These are phyloP conservation scores for Patella ulyssiponensis DNA, from an alignment of 2,888 invertebrate genomes.

Conservation along the genomic window DNA sequence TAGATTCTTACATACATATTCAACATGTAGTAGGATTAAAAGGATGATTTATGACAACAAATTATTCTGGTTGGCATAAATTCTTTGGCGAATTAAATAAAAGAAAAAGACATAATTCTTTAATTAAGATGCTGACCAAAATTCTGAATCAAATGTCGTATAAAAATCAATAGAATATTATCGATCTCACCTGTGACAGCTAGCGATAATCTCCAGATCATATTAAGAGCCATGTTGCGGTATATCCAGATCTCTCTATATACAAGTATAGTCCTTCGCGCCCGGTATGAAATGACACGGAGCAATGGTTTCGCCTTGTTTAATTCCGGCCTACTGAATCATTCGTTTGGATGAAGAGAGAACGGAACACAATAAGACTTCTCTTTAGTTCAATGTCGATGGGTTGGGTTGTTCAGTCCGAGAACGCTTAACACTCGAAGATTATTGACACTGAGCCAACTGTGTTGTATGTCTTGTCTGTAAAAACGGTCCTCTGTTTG, in stretches of 20 bases:
- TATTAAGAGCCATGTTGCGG: neutral
- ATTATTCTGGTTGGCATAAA: no score
- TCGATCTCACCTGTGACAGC: neutral
- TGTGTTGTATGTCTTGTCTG: neutral
- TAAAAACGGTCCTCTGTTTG: neutral
- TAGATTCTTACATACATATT: no score
- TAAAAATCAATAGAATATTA: no score
- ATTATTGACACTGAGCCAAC: conserved; percentile 3
- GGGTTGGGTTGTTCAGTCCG: neutral
- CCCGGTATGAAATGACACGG: neutral
- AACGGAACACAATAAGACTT: neutral
- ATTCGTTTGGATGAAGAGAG: neutral
- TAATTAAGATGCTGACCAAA: no score
- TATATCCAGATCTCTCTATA: no score
- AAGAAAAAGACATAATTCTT: no score
- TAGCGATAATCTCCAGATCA: neutral
- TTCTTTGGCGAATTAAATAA: no score
- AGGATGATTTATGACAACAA: no score
- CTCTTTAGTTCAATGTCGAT: neutral
- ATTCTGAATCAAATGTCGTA: no score
- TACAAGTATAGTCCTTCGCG: neutral
- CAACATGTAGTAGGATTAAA: no score
- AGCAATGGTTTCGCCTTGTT: neutral
- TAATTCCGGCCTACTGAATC: neutral
- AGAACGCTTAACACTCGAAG: conserved; percentile 1